Base-by-base conservation (phyloP, 2,113 vertebrate species). In the Poeciliopsis turrubarensis region DNA sequence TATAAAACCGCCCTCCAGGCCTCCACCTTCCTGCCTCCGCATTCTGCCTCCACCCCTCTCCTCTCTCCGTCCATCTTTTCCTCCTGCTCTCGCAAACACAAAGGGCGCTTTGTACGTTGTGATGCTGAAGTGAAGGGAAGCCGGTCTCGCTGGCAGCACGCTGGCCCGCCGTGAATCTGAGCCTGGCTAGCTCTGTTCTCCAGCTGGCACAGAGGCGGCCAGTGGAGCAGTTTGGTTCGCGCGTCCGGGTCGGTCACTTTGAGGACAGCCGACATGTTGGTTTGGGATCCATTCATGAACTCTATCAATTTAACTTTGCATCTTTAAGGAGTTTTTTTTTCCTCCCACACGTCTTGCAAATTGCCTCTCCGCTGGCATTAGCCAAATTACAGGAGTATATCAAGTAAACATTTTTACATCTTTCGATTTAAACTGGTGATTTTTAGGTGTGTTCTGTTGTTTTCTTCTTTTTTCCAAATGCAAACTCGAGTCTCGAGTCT, bases 41-140 rank as follows among this genome's bases (percentile, higher is more conserved):
- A 1, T 69, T 73, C 62, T 31, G 19, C 66, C 32, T 70, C 54
- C 41, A 39, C 29, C 51, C 34, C 10, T 37, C 34, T 37, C 34
- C 34, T 34, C 44, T 72, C 54, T 54, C 60, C 51, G 63, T 78
- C 77, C 72, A 70, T 84, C 75, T 84, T 73, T 81, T 83, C 82
- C 80, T 82, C 54, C 76, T 72, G 68, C 71, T 89, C 82, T 84
- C 83, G 65, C 79, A 77, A 80, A 89, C 41, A 91, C 90, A 92
- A 92, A 91, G 89, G 77, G 72, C 80, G 86, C 86, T 89, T 89
- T 91, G 90, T 92, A 86, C 84, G 75, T 87, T 82, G 74, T 85
- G 78, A 79, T 65, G 44, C 81, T 86, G 84, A 89, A 90, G 90
- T 89, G 79, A 86, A 90, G 90, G 87, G 79, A 86, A 91, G 86